Percentiles rank a stretch among this genome's conserved stretches.
Conservation (phyloP, 2,888 invertebrate genomes). For the Pyralis farinalis region DNA sequence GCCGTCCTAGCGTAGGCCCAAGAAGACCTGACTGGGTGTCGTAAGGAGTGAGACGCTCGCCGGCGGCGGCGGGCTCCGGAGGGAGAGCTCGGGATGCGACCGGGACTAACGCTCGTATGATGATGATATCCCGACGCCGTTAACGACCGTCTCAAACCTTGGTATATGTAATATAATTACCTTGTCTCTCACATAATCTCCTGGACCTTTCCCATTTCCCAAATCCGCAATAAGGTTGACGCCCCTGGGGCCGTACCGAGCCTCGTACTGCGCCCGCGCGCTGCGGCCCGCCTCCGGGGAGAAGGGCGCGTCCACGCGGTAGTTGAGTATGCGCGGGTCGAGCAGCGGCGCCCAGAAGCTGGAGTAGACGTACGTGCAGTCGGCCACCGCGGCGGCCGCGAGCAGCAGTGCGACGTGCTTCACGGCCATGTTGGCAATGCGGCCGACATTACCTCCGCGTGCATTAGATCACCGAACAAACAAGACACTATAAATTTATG, state of each 20-base stretch:
- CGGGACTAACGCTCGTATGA: too few species aligned
- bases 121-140: too few species aligned
- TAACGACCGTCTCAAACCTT: too few species aligned
- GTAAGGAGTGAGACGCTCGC: too few species aligned
- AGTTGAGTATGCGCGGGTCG: constrained; percentile 52
- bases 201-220: constrained; percentile 50
- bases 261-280: constrained; percentile 36
- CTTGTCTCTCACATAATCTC: background rate
- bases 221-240: constrained; percentile 50
- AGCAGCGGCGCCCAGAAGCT: constrained; percentile 68
- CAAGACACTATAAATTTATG: background rate
- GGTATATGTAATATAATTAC: too few species aligned
- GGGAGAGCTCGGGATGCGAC: too few species aligned
- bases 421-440: background rate
- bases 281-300: constrained; percentile 40
- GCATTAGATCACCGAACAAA: background rate
- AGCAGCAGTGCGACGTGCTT: constrained; percentile 13
- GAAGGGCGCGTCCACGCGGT: constrained; percentile 52
- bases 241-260: constrained; percentile 49
- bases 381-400: constrained; percentile 22
- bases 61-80: too few species aligned
- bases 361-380: constrained; percentile 42
- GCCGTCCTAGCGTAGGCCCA: too few species aligned
- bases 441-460: too few species aligned
- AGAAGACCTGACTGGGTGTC: too few species aligned